Percentiles rank a stretch among this genome's conserved stretches.
phyloP scores from a whole-genome alignment of 2,888 invertebrate genomes.

The Agriotes lineatus region DNA sequence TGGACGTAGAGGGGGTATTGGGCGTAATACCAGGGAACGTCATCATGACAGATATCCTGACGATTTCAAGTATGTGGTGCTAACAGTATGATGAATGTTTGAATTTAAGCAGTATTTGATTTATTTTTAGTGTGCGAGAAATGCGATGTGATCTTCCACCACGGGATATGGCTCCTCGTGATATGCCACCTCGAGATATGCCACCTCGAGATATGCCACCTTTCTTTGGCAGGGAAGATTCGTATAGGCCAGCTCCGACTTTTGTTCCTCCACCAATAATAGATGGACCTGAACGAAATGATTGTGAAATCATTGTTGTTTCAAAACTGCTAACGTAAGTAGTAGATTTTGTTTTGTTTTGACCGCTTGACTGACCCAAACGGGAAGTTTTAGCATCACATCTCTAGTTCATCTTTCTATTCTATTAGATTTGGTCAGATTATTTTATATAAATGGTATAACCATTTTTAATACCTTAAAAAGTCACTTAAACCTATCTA shows the following conservation, averaged over 20 bases:
- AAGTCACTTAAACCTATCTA: too few species aligned
- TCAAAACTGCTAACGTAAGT: constrained; percentile 85
- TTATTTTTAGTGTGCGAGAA: constrained; percentile 15
- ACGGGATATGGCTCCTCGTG: constrained; percentile 15
- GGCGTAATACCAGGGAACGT: constrained; percentile 1
- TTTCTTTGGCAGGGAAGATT: constrained; percentile 57
- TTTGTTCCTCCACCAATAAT: constrained; percentile 59
- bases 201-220: constrained; percentile 38
- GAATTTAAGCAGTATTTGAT: too few species aligned
- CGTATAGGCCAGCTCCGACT: constrained; percentile 61
- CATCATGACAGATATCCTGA: constrained; percentile 24
- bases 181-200: constrained; percentile 15
- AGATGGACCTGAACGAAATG: constrained; percentile 76
- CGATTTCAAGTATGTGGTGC: constrained; percentile 31
- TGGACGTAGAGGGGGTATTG: background rate
- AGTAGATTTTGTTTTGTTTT: too few species aligned
- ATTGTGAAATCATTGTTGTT: constrained; percentile 92
- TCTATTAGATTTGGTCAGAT: too few species aligned
- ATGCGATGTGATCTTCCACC: constrained; percentile 36
- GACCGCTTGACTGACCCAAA: too few species aligned
- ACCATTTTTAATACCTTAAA: too few species aligned
- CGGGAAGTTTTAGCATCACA: too few species aligned
- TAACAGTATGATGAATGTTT: too few species aligned
- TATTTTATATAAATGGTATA: too few species aligned
- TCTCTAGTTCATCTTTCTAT: too few species aligned